A percentile compares a stretch with the other conserved stretches of the same genome.
phyloP scores from a whole-genome alignment of 2,113 vertebrate species.

The Dryoscopus gambensis region DNA sequence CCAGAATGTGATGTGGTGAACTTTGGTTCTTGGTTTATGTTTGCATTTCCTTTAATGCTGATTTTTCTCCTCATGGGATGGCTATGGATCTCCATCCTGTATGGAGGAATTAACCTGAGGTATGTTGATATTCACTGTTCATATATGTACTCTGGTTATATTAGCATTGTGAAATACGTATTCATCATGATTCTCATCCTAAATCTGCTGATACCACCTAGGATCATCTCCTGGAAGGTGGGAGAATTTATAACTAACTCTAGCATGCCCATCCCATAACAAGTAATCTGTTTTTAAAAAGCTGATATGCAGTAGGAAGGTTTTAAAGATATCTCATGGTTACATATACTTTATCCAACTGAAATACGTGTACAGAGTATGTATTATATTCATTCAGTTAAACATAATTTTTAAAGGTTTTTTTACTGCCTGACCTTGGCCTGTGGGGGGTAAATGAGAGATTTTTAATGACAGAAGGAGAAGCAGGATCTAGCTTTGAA shows the following conservation, averaged over 20 bases:
- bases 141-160: not conserved
- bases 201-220: not conserved
- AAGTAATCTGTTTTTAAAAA: not conserved
- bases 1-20: conserved; percentile 93
- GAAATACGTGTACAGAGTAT: rapidly evolving
- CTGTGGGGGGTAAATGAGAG: not conserved
- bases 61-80: conserved; percentile 89
- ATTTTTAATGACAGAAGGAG: not conserved
- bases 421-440: not conserved
- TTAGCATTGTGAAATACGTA: not conserved
- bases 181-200: not conserved
- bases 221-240: not conserved
- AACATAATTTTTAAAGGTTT: not conserved
- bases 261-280: not conserved
- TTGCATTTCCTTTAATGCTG: conserved; percentile 92
- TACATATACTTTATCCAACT: not conserved
- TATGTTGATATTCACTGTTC: conserved; percentile 34
- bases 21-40: conserved; percentile 97
- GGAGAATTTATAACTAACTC: not conserved
- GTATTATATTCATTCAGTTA: not conserved
- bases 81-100: conserved; percentile 92
- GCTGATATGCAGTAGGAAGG: not conserved
- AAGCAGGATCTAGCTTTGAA: not conserved
- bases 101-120: conserved; percentile 86
- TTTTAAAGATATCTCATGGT: not conserved